phyloP scores from a whole-genome alignment of 2,888 invertebrate genomes.

The Aromia moschata region DNA sequence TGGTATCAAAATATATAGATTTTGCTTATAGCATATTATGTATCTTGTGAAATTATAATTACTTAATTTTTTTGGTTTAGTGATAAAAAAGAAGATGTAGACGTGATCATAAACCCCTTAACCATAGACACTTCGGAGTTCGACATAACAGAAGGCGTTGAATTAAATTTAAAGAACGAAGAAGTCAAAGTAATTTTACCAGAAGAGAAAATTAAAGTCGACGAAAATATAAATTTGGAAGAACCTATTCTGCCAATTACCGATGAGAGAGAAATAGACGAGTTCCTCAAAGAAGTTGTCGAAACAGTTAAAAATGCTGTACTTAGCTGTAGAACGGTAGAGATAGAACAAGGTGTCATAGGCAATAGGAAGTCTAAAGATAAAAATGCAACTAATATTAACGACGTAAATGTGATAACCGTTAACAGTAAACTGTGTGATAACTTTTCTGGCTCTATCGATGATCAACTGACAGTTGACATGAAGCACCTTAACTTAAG shows the following conservation, averaged over 20 bases:
- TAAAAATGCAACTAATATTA: slow-evolving; percentile 1
- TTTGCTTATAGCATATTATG: too few relatives aligned
- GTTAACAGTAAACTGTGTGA: slow-evolving; percentile 39
- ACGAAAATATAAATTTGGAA: background rate
- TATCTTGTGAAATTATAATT: too few relatives aligned
- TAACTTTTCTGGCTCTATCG: slow-evolving; percentile 37
- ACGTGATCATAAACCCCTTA: slow-evolving; percentile 19
- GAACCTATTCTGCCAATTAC: background rate
- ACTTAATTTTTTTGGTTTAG: too few relatives aligned
- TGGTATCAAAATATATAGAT: too few relatives aligned
- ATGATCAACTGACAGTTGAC: slow-evolving; percentile 37
- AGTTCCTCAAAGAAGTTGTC: slow-evolving; percentile 46
- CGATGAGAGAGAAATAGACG: slow-evolving; percentile 35
- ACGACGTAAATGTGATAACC: slow-evolving; percentile 40
- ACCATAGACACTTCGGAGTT: background rate
- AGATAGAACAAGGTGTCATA: slow-evolving; percentile 30
- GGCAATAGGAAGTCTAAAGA: slow-evolving; percentile 16
- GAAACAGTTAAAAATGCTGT: slow-evolving; percentile 47
- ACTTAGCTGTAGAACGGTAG: slow-evolving; percentile 35
- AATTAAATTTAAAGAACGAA: background rate
- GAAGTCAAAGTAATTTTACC: background rate
- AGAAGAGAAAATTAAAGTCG: background rate
- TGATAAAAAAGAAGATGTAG: slow-evolving; percentile 21
- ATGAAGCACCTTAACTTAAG: slow-evolving; percentile 32
- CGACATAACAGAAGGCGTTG: background rate